A percentile compares a stretch with the other conserved stretches of the same genome.
Evolutionary conservation across 2,113 vertebrate species (phyloP).

Genomic region (Rostratula benghalensis): DNA sequence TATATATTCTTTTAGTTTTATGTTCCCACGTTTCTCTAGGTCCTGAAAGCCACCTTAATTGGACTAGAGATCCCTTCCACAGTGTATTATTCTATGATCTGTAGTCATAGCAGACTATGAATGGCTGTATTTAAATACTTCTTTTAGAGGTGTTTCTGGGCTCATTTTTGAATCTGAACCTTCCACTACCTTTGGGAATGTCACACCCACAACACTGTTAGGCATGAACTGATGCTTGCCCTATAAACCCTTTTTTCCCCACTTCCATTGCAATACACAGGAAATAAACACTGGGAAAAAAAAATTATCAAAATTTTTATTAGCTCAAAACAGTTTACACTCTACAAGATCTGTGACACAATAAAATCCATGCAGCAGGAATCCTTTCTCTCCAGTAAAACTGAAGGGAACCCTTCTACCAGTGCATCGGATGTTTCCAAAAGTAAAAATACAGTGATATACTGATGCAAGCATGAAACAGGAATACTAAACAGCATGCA

Average conservation of each 20-base stretch:
- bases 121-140: neutral
- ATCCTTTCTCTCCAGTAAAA: neutral
- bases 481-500: neutral
- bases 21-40: neutral
- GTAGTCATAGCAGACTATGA: neutral
- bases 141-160: neutral
- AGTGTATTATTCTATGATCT: neutral
- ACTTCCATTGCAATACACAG: neutral
- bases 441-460: neutral
- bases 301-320: conserved; percentile 1
- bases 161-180: neutral
- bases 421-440: neutral
- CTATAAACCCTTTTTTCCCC: neutral
- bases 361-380: neutral
- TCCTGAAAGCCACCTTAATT: neutral
- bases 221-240: neutral
- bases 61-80: neutral
- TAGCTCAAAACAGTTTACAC: neutral
- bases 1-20: too few species aligned
- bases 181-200: neutral
- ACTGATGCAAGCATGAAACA: neutral
- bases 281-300: neutral
- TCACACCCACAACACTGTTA: neutral
- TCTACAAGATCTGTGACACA: neutral
- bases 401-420: neutral